Conservation (phyloP, 2,113 vertebrate genomes). For the Meleagris gallopavo region DNA sequence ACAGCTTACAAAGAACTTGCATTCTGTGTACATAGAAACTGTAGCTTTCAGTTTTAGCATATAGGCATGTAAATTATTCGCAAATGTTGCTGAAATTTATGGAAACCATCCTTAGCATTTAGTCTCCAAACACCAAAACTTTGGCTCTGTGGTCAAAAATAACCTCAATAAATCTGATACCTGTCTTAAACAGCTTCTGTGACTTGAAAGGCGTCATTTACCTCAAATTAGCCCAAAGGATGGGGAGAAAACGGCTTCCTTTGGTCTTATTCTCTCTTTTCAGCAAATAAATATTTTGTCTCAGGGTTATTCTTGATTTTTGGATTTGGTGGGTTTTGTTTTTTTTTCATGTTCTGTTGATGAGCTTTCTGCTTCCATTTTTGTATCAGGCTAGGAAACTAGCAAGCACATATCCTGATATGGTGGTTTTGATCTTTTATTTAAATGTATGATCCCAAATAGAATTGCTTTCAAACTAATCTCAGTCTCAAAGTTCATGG, state of each 20-base stretch:
- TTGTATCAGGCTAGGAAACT: neutral
- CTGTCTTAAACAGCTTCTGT: neutral
- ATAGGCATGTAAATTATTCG: neutral
- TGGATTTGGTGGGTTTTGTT: neutral
- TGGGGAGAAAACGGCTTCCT: neutral
- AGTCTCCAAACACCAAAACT: neutral
- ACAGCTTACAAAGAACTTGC: neutral
- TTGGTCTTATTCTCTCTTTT: neutral
- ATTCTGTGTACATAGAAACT: neutral
- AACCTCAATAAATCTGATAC: neutral
- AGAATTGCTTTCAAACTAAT: neutral
- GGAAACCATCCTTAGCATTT: neutral
- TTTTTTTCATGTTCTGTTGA: neutral
- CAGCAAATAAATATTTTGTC: neutral
- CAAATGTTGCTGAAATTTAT: neutral
- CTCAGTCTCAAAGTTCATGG: neutral
- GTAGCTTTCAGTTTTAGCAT: neutral
- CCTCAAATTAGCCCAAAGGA: neutral
- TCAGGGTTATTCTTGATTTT: neutral
- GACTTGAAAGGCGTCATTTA: neutral
- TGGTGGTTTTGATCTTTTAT: neutral
- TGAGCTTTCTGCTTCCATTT: neutral
- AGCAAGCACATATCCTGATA: fast-evolving
- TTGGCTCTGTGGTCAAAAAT: neutral
- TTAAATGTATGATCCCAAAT: neutral